phyloP scores from a whole-genome alignment of 2,113 vertebrate species.

The Caracal caracal region DNA sequence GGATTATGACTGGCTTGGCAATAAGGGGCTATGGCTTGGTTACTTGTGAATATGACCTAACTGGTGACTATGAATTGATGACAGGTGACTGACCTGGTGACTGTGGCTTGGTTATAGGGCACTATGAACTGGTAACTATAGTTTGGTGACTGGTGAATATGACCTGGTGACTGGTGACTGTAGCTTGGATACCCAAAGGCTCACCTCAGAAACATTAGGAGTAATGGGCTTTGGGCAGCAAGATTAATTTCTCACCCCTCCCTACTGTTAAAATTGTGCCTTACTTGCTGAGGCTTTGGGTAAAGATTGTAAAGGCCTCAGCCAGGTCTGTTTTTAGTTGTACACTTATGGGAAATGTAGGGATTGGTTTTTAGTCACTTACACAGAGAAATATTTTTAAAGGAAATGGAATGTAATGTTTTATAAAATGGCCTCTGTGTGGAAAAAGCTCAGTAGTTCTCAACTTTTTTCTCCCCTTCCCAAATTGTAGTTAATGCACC shows the following conservation, averaged over 20 bases:
- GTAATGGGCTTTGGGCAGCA: background rate
- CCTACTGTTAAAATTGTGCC: background rate
- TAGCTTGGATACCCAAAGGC: background rate
- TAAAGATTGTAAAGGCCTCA: background rate
- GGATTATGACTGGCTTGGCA: background rate
- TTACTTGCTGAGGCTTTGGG: background rate
- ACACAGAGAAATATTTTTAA: background rate
- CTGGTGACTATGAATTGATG: background rate
- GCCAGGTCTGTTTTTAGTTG: background rate
- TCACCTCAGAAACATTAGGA: background rate
- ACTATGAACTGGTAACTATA: background rate
- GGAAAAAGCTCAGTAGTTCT: background rate
- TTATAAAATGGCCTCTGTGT: background rate
- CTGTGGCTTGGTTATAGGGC: background rate
- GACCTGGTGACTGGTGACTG: background rate
- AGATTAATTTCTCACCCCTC: background rate
- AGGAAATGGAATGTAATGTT: conserved; percentile 37
- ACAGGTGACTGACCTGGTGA: background rate
- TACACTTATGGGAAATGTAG: background rate
- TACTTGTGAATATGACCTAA: background rate
- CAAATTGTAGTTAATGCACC: background rate
- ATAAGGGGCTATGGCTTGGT: background rate
- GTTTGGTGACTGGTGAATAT: background rate
- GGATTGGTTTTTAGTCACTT: background rate
- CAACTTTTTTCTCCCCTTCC: background rate